Percentiles rank a stretch among this genome's conserved stretches.
These are phyloP conservation scores for Orchesella cincta DNA, from an alignment of 1,140 invertebrate species.

Conservation along the genomic window DNA sequence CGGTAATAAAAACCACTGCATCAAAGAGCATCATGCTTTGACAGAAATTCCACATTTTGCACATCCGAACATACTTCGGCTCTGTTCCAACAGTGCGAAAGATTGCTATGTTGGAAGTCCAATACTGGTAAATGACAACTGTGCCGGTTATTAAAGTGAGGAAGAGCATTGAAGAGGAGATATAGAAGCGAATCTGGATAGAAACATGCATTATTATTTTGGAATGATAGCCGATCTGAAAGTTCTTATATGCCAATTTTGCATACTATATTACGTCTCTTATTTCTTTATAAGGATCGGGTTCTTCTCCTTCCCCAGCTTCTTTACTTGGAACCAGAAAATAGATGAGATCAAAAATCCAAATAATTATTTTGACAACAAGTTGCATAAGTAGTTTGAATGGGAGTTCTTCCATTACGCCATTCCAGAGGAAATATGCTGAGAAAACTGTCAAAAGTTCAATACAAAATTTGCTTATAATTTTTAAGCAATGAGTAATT, in stretches of 20 bases:
- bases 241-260: neutral
- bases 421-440: conserved; percentile 29
- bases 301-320: neutral
- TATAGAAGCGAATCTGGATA: conserved; percentile 38
- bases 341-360: conserved; percentile 38
- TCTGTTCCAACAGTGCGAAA: conserved; percentile 40
- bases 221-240: too few species aligned
- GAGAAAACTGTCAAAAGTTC: conserved; percentile 29
- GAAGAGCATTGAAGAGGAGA: conserved; percentile 20
- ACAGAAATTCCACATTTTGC: neutral
- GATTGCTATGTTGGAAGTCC: conserved; percentile 32
- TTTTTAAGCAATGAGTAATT: too few species aligned
- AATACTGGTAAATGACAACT: conserved; percentile 34
- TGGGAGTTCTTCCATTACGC: conserved; percentile 35
- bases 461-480: too few species aligned
- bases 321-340: conserved; percentile 21
- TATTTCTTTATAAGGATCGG: neutral
- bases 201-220: neutral
- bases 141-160: conserved; percentile 5
- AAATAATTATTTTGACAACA: conserved; percentile 29
- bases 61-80: conserved; percentile 37
- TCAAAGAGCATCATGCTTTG: conserved; percentile 32
- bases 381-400: conserved; percentile 39
- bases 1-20: conserved; percentile 20
- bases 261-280: conserved; percentile 3